A percentile compares a stretch with the other conserved stretches of the same genome.
phyloP scores from a whole-genome alignment of 1,140 invertebrate genomes.

The Cheumatopsyche charites region DNA sequence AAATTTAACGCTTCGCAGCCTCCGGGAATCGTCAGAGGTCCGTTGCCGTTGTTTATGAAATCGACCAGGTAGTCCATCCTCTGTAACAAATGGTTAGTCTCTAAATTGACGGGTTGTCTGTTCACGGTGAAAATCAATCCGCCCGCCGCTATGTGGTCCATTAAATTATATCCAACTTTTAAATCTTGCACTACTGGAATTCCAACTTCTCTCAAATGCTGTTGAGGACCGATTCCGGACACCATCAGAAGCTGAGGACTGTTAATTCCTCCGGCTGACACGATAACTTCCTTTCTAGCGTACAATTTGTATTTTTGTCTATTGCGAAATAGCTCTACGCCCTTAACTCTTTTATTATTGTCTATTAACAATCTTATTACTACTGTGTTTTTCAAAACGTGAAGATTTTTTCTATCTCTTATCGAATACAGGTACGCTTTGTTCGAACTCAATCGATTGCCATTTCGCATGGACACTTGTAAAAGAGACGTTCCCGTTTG shows the following conservation, averaged over 20 bases:
- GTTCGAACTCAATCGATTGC: slow-evolving; percentile 75
- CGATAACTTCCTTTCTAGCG: slow-evolving; percentile 76
- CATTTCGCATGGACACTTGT: slow-evolving; percentile 72
- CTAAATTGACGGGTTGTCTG: slow-evolving; percentile 51
- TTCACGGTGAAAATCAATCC: slow-evolving; percentile 71
- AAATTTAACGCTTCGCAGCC: slow-evolving; percentile 82
- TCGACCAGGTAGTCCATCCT: slow-evolving; percentile 54
- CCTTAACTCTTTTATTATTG: slow-evolving; percentile 66
- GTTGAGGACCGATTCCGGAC: slow-evolving; percentile 76
- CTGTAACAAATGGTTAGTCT: background rate
- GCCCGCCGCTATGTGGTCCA: slow-evolving; percentile 78
- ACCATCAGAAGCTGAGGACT: slow-evolving; percentile 81
- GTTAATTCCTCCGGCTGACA: slow-evolving; percentile 76
- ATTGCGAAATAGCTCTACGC: slow-evolving; percentile 66
- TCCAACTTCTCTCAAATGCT: slow-evolving; percentile 68
- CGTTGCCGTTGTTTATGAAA: slow-evolving; percentile 60
- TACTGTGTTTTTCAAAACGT: slow-evolving; percentile 67
- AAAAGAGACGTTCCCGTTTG: slow-evolving; percentile 69
- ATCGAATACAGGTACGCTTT: slow-evolving; percentile 75
- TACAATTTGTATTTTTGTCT: slow-evolving; percentile 63
- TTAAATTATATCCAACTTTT: slow-evolving; percentile 78
- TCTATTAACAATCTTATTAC: slow-evolving; percentile 80
- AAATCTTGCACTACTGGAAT: slow-evolving; percentile 72
- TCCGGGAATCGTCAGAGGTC: slow-evolving; percentile 76
- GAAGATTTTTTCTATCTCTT: slow-evolving; percentile 67